These are phyloP conservation scores for Lydus trimaculatus DNA, from an alignment of 2,888 invertebrate species.

Conservation along the genomic window DNA sequence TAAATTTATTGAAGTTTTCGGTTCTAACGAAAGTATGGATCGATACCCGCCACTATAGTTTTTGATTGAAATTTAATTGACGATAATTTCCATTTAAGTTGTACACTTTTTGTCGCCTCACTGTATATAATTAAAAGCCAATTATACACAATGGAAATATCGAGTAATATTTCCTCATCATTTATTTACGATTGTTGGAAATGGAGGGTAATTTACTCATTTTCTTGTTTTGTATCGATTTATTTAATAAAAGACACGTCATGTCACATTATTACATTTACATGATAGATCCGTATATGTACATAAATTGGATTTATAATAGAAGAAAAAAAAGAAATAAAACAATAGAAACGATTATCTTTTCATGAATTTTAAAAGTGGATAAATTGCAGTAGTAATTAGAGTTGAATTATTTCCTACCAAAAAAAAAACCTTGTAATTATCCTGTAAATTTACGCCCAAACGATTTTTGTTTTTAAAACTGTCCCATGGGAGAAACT, in stretches of 20 bases:
- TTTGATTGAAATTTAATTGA: no score
- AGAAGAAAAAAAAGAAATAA: no score
- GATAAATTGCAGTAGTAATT: neutral
- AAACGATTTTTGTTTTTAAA: neutral
- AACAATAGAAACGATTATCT: no score
- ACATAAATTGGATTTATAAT: conserved; percentile 1
- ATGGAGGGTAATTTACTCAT: neutral
- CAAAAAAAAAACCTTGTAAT: neutral
- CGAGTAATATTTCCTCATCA: neutral
- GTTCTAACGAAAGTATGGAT: no score
- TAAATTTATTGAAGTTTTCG: no score
- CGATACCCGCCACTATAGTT: no score
- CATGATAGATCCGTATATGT: neutral
- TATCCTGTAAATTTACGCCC: neutral
- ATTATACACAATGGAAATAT: no score
- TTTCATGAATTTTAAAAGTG: no score
- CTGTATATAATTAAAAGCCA: no score
- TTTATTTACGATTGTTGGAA: neutral
- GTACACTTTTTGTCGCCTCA: no score
- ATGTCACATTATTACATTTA: neutral
- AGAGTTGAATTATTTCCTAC: neutral
- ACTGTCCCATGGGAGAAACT: neutral
- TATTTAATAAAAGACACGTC: neutral
- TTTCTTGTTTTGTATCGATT: neutral
- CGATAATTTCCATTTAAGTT: no score